Percentiles rank a stretch among this genome's conserved stretches.
Conservation (phyloP, 53 echinoderm and acorn worm genomes). For the Holothuria leucospilota region DNA sequence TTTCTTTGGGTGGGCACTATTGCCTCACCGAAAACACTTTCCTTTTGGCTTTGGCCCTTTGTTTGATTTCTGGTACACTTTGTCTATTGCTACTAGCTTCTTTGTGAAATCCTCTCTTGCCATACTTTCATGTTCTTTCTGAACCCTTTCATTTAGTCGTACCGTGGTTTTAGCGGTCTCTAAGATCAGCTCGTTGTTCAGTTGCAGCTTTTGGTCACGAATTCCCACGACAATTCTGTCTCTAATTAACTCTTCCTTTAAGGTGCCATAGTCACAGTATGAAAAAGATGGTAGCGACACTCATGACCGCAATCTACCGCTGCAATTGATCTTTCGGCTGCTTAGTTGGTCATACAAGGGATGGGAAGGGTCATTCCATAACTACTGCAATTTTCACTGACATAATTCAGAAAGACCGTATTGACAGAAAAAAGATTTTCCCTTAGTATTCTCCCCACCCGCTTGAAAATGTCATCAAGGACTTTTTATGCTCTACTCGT, state of each 20-base stretch:
- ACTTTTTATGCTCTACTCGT: too few relatives aligned
- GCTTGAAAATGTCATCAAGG: too few relatives aligned
- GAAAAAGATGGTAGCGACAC: too few relatives aligned
- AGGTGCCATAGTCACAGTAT: constrained; percentile 60
- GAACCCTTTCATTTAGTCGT: neutral
- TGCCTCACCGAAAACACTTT: constrained; percentile 2
- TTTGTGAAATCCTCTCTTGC: neutral
- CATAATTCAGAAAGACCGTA: too few relatives aligned
- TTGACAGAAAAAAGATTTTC: too few relatives aligned
- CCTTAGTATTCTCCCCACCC: too few relatives aligned
- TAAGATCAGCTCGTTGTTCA: constrained; percentile 2
- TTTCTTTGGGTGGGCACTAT: neutral
- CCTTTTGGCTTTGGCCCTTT: neutral
- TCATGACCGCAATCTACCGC: too few relatives aligned
- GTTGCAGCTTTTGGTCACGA: constrained; percentile 42
- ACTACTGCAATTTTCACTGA: too few relatives aligned
- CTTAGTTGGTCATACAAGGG: too few relatives aligned
- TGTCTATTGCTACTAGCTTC: neutral
- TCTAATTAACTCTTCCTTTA: constrained; percentile 72
- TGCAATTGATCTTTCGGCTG: too few relatives aligned
- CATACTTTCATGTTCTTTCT: constrained; percentile 20
- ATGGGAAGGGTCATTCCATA: too few relatives aligned
- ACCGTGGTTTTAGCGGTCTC: constrained; percentile 15
- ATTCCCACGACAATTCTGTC: too few relatives aligned
- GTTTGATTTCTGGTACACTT: neutral